Conservation (phyloP, 2,113 vertebrate genomes). For the Malurus elegans region DNA sequence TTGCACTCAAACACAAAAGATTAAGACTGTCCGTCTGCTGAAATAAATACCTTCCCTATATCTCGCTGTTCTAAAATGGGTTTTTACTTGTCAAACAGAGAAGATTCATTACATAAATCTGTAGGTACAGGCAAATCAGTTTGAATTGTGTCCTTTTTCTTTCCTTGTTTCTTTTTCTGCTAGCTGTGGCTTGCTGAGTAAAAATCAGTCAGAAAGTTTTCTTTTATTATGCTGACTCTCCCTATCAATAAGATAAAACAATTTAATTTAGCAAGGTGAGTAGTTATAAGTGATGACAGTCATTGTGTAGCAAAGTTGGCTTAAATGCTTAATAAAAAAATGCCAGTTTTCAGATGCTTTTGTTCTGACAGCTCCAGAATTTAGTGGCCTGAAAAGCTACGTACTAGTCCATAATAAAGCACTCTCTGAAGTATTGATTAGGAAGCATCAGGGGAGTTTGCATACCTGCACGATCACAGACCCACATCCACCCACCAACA, state of each 20-base stretch:
- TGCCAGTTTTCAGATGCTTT: not conserved
- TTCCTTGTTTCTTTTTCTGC: not conserved
- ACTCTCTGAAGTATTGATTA: not conserved
- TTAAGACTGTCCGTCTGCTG: not conserved
- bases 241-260: not conserved
- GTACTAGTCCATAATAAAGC: not conserved
- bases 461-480: not conserved
- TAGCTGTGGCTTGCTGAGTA: not conserved
- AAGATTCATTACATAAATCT: not conserved
- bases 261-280: slow-evolving; percentile 19
- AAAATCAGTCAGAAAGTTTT: slow-evolving; percentile 20
- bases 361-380: not conserved
- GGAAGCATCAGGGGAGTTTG: not conserved
- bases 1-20: not conserved
- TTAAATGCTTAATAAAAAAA: slow-evolving; percentile 12
- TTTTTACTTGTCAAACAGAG: not conserved
- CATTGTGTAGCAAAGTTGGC: not conserved
- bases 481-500: not conserved
- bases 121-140: not conserved
- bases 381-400: not conserved
- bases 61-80: not conserved
- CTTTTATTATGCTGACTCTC: not conserved
- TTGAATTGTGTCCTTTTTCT: not conserved
- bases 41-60: not conserved
- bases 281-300: not conserved